phyloP scores from a whole-genome alignment of 2,113 vertebrate genomes.

The Hippotragus niger region DNA sequence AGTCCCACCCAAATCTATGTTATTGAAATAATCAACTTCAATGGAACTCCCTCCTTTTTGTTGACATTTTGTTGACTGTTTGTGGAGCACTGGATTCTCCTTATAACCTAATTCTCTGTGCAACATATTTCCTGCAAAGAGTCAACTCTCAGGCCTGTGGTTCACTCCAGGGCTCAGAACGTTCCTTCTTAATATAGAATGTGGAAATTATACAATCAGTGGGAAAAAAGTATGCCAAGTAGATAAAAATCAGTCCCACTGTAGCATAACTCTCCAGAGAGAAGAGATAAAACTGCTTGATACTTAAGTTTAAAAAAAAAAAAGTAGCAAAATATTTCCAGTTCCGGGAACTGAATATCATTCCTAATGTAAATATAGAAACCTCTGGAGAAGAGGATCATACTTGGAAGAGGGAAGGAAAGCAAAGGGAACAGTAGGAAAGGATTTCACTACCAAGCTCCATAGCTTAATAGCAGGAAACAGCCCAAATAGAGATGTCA shows the following conservation, averaged over 20 bases:
- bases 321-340: conserved; percentile 82
- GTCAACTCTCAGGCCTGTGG: conserved; percentile 54
- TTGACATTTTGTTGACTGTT: background rate
- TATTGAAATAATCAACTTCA: background rate
- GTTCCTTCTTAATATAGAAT: conserved; percentile 80
- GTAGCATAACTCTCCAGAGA: conserved; percentile 81
- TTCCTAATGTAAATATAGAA: conserved; percentile 79
- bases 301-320: conserved; percentile 68
- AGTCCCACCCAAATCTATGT: background rate
- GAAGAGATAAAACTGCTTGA: conserved; percentile 78
- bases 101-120: background rate
- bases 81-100: background rate
- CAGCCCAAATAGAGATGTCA: background rate
- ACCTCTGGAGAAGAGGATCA: conserved; percentile 76
- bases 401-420: conserved; percentile 66
- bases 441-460: background rate
- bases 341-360: conserved; percentile 79
- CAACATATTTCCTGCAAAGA: conserved; percentile 26
- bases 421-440: background rate
- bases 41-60: background rate
- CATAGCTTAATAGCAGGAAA: background rate
- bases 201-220: conserved; percentile 80
- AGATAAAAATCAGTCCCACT: conserved; percentile 82
- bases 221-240: conserved; percentile 79
- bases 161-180: conserved; percentile 70